These are phyloP conservation scores for Anagrus nilaparvatae DNA, from an alignment of 1,140 invertebrate genomes.

Conservation along the genomic window DNA sequence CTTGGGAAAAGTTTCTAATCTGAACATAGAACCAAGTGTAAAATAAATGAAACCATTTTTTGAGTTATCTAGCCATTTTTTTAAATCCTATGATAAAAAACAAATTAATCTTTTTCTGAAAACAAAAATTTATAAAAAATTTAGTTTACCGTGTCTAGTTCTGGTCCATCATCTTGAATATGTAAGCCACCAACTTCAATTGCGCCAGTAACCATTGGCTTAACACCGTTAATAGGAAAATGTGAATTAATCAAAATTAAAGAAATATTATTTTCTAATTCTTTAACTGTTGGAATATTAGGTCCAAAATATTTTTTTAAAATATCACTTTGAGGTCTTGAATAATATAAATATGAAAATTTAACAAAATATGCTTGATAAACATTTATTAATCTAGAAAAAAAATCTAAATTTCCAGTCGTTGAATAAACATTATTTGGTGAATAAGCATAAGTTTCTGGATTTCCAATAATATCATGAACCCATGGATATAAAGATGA, in stretches of 20 bases:
- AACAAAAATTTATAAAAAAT: neutral
- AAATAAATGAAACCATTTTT: conserved; percentile 59
- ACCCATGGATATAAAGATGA: conserved; percentile 51
- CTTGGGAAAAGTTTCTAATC: conserved; percentile 45
- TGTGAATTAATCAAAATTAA: conserved; percentile 50
- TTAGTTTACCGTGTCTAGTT: conserved; percentile 21
- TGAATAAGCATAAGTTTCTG: conserved; percentile 49
- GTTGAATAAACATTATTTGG: conserved; percentile 47
- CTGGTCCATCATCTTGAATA: conserved; percentile 25
- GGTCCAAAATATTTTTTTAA: conserved; percentile 35
- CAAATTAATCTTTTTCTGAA: neutral
- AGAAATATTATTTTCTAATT: conserved; percentile 39
- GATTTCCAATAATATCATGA: conserved; percentile 50
- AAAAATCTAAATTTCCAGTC: conserved; percentile 47
- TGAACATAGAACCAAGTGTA: conserved; percentile 57
- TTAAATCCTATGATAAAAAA: conserved; percentile 42
- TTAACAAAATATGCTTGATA: conserved; percentile 16
- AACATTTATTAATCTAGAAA: conserved; percentile 46
- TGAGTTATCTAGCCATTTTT: conserved; percentile 53
- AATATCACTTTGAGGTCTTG: conserved; percentile 23
- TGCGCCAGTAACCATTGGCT: conserved; percentile 38
- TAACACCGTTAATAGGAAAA: conserved; percentile 40
- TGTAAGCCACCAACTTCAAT: conserved; percentile 53
- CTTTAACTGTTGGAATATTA: conserved; percentile 28
- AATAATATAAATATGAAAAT: conserved; percentile 18